Evolutionary conservation across 2,797 vertebrate genomes (phyloP).

Genomic region (Chelon labrosus): DNA sequence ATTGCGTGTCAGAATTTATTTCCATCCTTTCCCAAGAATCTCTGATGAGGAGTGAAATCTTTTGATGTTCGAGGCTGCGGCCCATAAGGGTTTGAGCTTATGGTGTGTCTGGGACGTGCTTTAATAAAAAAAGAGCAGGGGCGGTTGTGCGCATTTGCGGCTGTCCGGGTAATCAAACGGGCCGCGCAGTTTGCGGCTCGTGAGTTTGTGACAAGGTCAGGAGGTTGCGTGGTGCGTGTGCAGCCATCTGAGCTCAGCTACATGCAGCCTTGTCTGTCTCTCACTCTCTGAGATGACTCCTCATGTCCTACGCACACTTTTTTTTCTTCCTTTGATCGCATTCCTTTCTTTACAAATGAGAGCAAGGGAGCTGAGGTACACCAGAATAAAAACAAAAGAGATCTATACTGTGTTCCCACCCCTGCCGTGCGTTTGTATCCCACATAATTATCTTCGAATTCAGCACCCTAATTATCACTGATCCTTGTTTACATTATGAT

Average conservation of each 20-base stretch:
- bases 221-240: slow-evolving; percentile 36
- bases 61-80: slow-evolving; percentile 40
- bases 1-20: slow-evolving; percentile 60
- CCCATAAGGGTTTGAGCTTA: slow-evolving; percentile 29
- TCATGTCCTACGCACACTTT: slow-evolving; percentile 7
- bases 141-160: slow-evolving; percentile 7
- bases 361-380: slow-evolving; percentile 17
- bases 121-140: slow-evolving; percentile 40
- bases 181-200: slow-evolving; percentile 41
- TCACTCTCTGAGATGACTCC: slow-evolving; percentile 12
- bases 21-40: slow-evolving; percentile 60
- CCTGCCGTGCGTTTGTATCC: slow-evolving; percentile 17
- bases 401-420: slow-evolving; percentile 4
- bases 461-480: slow-evolving; percentile 46
- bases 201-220: slow-evolving; percentile 66
- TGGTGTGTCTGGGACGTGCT: slow-evolving; percentile 22
- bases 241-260: slow-evolving; percentile 28
- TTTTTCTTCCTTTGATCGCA: slow-evolving; percentile 4
- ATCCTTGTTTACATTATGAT: slow-evolving; percentile 52
- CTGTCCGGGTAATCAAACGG: slow-evolving; percentile 54
- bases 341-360: slow-evolving; percentile 7
- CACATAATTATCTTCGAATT: slow-evolving; percentile 50
- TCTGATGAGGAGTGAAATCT: slow-evolving; percentile 42
- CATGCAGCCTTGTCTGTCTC: slow-evolving; percentile 23
- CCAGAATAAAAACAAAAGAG: slow-evolving; percentile 35